A percentile compares a stretch with the other conserved stretches of the same genome.
Evolutionary conservation across 2,888 invertebrate genomes (phyloP).

Genomic region (Phyllotreta cruciferae): DNA sequence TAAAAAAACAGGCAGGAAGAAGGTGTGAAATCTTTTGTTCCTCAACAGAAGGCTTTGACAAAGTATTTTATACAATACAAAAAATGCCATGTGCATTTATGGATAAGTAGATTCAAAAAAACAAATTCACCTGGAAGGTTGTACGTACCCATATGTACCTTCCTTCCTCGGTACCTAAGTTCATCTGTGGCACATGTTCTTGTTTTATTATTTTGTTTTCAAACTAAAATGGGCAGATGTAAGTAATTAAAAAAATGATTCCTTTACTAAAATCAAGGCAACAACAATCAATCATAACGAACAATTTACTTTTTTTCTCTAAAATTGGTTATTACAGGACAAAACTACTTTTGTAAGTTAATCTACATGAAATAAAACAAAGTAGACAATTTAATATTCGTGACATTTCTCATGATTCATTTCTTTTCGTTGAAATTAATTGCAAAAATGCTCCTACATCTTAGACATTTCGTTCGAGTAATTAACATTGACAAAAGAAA

Average conservation of each 20-base stretch:
- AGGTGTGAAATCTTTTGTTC: constrained; percentile 18
- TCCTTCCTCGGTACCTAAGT: constrained; percentile 16
- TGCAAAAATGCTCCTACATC: constrained; percentile 19
- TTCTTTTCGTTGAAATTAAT: constrained; percentile 24
- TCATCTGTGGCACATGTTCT: constrained; percentile 34
- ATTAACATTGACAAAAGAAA: constrained; percentile 29
- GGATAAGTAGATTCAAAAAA: constrained; percentile 27
- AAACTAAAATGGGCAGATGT: constrained; percentile 32
- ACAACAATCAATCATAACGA: too few species aligned
- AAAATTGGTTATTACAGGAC: too few species aligned
- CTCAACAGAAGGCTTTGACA: constrained; percentile 6
- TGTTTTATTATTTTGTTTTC: constrained; percentile 32
- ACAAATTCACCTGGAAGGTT: constrained; percentile 30
- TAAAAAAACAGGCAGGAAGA: constrained; percentile 10
- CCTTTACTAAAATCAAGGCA: neutral
- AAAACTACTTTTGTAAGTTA: too few species aligned
- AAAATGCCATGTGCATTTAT: constrained; percentile 29
- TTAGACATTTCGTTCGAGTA: constrained; percentile 6
- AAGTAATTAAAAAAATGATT: constrained; percentile 24
- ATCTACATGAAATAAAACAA: too few species aligned
- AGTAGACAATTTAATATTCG: neutral
- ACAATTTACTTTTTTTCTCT: too few species aligned
- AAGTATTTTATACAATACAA: constrained; percentile 24
- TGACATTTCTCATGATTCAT: constrained; percentile 24
- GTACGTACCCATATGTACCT: constrained; percentile 22